Conservation (phyloP, 1,140 invertebrate genomes). For the Eumeta japonica region DNA sequence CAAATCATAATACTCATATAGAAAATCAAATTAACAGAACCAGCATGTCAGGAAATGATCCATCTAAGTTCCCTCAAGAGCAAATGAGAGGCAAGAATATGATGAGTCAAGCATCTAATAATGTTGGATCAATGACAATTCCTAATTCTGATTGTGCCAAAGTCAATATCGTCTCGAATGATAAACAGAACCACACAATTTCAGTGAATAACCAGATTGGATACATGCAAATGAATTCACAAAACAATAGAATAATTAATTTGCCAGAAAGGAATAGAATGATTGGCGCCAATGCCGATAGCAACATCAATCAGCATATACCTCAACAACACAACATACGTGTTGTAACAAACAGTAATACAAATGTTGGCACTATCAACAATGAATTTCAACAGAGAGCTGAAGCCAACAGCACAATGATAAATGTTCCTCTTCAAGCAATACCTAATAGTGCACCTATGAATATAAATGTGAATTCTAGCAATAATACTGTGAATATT, state of each 20-base stretch:
- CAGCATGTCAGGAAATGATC: conserved; percentile 31
- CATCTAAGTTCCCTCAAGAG: conserved; percentile 40
- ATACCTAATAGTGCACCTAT: conserved; percentile 51
- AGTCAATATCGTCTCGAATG: conserved; percentile 37
- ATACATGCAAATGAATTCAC: conserved; percentile 51
- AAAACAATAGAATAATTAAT: conserved; percentile 49
- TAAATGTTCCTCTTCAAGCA: conserved; percentile 50
- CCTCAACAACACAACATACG: conserved; percentile 48
- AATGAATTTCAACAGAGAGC: conserved; percentile 41
- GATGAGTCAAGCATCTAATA: conserved; percentile 30
- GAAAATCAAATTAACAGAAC: conserved; percentile 38
- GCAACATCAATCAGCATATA: conserved; percentile 40
- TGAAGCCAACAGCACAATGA: conserved; percentile 41
- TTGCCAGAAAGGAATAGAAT: conserved; percentile 46
- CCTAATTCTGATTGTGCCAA: conserved; percentile 42
- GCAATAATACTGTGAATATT: conserved; percentile 51
- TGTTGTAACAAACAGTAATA: conserved; percentile 44
- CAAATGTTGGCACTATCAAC: conserved; percentile 27
- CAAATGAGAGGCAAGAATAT: conserved; percentile 39
- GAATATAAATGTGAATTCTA: conserved; percentile 53
- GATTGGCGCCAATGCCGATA: conserved; percentile 34
- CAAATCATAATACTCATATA: conserved; percentile 30
- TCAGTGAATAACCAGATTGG: conserved; percentile 49
- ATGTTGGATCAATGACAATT: conserved; percentile 25
- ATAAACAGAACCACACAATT: conserved; percentile 46